Conservation (phyloP, 2,113 vertebrate genomes). For the Dasyornis broadbenti region DNA sequence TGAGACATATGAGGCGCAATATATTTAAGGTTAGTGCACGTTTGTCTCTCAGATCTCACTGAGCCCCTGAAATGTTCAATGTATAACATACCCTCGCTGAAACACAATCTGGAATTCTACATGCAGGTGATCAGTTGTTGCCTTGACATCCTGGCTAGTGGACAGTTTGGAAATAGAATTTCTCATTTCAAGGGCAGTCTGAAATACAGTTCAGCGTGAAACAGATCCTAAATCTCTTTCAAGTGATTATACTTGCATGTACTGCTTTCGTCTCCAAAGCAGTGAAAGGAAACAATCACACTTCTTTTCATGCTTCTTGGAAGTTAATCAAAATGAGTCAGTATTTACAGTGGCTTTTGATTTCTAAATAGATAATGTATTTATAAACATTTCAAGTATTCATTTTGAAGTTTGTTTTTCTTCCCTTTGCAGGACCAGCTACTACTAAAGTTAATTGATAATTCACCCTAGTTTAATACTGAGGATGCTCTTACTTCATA, state of each 20-base stretch:
- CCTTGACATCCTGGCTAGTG: neutral
- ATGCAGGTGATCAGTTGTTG: neutral
- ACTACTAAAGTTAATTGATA: neutral
- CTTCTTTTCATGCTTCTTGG: neutral
- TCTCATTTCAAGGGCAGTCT: neutral
- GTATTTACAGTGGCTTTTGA: neutral
- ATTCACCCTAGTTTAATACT: neutral
- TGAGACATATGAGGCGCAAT: accelerated
- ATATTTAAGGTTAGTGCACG: neutral
- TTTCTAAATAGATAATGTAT: neutral
- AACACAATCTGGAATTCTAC: neutral
- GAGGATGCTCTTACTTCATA: neutral
- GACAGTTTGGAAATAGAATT: neutral
- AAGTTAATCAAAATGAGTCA: neutral
- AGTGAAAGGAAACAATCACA: neutral
- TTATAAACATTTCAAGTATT: neutral
- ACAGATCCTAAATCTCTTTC: slow-evolving; percentile 2
- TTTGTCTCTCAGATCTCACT: neutral
- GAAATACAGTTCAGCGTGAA: neutral
- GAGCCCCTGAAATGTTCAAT: neutral
- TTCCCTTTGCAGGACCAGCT: neutral
- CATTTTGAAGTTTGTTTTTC: neutral
- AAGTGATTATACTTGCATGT: neutral
- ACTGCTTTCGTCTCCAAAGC: neutral
- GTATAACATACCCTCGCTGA: neutral